Evolutionary conservation across 2,888 invertebrate species (phyloP).

Genomic region (Eupeodes luniger): DNA sequence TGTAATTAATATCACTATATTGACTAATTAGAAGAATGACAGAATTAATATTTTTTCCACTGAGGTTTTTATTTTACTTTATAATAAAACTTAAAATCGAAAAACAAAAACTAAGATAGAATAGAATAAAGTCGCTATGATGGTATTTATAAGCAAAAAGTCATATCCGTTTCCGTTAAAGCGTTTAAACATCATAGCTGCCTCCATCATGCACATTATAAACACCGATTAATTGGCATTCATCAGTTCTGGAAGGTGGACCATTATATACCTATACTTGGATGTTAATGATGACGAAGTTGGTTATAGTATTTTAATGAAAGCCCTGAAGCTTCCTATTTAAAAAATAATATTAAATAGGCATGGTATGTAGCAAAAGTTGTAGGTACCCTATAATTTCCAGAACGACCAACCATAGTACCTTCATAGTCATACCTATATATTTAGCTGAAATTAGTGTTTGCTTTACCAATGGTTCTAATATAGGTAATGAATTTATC

Average conservation of each 20-base stretch:
- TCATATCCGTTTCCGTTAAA: slow-evolving; percentile 77
- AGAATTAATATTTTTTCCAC: slow-evolving; percentile 51
- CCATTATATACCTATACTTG: slow-evolving; percentile 45
- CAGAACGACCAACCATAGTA: background rate
- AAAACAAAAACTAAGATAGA: background rate
- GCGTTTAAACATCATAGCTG: slow-evolving; percentile 35
- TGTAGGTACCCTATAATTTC: slow-evolving; percentile 64
- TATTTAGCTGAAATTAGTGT: slow-evolving; percentile 62
- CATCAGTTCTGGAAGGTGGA: slow-evolving; percentile 74
- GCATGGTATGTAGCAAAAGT: background rate
- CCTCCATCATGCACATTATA: slow-evolving; percentile 30
- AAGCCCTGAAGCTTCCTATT: slow-evolving; percentile 49
- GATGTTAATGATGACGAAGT: background rate
- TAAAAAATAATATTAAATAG: slow-evolving; percentile 13
- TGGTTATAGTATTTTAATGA: background rate
- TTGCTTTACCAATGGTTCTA: slow-evolving; percentile 64
- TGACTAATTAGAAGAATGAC: slow-evolving; percentile 69
- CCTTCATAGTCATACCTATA: background rate
- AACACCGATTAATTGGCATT: slow-evolving; percentile 71
- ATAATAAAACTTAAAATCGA: background rate
- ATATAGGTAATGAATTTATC: slow-evolving; percentile 75
- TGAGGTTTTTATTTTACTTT: slow-evolving; percentile 30
- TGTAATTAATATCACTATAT: slow-evolving; percentile 72
- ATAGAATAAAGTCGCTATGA: slow-evolving; percentile 2
- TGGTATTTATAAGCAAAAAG: slow-evolving; percentile 51